Evolutionary conservation across 2,888 invertebrate genomes (phyloP).

Genomic region (Tetragonula carbonaria): DNA sequence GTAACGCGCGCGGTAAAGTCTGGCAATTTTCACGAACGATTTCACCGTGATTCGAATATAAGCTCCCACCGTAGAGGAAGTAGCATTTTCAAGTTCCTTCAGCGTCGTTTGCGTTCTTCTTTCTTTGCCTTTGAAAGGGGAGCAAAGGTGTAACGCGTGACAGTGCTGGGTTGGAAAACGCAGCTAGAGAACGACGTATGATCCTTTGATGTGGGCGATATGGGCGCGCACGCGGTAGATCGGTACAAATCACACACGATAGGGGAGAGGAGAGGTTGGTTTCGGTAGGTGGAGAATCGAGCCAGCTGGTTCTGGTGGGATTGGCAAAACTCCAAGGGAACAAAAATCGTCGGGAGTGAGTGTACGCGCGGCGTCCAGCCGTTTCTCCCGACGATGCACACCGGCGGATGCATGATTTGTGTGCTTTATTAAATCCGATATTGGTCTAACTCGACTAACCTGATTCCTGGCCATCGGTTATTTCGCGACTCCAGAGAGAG

Average conservation of each 20-base stretch:
- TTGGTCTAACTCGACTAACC: conserved; percentile 71
- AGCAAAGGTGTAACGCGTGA: conserved; percentile 16
- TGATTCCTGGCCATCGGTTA: conserved; percentile 59
- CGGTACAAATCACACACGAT: conserved; percentile 11
- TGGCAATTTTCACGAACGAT: neutral
- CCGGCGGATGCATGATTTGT: conserved; percentile 75
- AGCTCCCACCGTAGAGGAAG: neutral
- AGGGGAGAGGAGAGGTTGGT: conserved; percentile 7
- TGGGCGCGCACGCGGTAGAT: neutral
- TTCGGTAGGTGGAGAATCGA: conserved; percentile 41
- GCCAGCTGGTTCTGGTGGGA: conserved; percentile 71
- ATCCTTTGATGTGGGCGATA: neutral
- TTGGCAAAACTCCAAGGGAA: conserved; percentile 77
- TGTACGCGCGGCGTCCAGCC: conserved; percentile 26
- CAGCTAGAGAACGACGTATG: neutral
- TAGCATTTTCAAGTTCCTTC: neutral
- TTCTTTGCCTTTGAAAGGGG: neutral
- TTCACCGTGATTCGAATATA: neutral
- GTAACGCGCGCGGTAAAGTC: neutral
- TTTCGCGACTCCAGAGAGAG: conserved; percentile 42
- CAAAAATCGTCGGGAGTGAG: conserved; percentile 70
- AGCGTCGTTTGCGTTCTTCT: too few species aligned
- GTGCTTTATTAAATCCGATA: conserved; percentile 79
- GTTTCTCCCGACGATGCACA: conserved; percentile 62
- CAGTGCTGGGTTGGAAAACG: neutral